These are phyloP conservation scores for Antedon mediterranea DNA, from an alignment of 53 echinoderm and acorn worm genomes.

Conservation along the genomic window DNA sequence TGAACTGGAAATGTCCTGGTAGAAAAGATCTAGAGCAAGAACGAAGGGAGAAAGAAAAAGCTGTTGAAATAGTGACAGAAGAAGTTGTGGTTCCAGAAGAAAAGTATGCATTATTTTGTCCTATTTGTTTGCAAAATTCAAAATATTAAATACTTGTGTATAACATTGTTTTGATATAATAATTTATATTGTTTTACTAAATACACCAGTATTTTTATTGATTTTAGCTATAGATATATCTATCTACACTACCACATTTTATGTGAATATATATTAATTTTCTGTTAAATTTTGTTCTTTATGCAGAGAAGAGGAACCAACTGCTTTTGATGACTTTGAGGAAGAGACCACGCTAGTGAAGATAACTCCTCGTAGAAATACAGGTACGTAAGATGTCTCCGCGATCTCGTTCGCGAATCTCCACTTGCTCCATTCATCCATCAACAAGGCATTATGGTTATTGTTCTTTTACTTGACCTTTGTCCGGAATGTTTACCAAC, in stretches of 20 bases:
- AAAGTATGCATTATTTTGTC: not conserved
- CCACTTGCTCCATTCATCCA: too few relatives aligned
- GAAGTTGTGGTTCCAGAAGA: not conserved
- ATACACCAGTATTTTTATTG: too few relatives aligned
- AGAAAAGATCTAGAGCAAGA: slow-evolving; percentile 63
- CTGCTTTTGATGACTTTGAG: slow-evolving; percentile 93
- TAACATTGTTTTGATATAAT: too few relatives aligned
- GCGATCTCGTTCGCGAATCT: slow-evolving; percentile 1
- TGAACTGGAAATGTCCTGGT: slow-evolving; percentile 86
- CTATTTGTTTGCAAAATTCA: too few relatives aligned
- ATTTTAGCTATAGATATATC: too few relatives aligned
- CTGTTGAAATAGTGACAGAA: slow-evolving; percentile 13
- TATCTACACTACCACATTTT: too few relatives aligned
- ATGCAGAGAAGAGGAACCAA: slow-evolving; percentile 76
- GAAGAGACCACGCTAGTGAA: slow-evolving; percentile 40
- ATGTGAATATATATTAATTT: slow-evolving; percentile 6
- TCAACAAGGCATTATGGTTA: too few relatives aligned
- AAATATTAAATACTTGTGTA: too few relatives aligned
- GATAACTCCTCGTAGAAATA: slow-evolving; percentile 65
- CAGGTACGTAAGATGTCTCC: slow-evolving; percentile 27
- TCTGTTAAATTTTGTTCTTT: slow-evolving; percentile 4
- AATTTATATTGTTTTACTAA: too few relatives aligned
- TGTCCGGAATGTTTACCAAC: too few relatives aligned
- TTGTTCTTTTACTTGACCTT: too few relatives aligned
- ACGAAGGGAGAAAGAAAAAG: slow-evolving; percentile 27